Conservation (phyloP, 2,113 vertebrate genomes). For the Plecotus auritus region DNA sequence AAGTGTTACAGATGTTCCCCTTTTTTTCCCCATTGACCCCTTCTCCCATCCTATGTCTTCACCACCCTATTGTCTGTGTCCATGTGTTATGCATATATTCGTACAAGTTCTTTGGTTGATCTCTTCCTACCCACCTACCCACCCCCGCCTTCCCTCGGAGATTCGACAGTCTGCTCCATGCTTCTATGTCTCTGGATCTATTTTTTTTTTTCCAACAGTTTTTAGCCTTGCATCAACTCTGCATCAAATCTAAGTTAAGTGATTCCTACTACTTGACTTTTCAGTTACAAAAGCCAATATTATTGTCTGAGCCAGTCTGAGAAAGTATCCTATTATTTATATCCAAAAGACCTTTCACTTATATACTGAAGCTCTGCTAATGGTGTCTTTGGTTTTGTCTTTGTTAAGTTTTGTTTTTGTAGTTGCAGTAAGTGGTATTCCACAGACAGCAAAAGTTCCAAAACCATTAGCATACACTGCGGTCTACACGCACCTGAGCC, state of each 20-base stretch:
- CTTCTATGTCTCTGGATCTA: too few relatives aligned
- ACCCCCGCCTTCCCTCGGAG: too few relatives aligned
- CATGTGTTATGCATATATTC: too few relatives aligned
- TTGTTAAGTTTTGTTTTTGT: neutral
- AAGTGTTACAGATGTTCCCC: too few relatives aligned
- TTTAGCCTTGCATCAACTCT: neutral
- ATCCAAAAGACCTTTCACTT: neutral
- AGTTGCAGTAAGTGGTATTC: neutral
- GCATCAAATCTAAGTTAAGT: neutral
- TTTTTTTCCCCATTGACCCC: too few relatives aligned
- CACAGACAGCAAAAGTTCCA: neutral
- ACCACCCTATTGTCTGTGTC: too few relatives aligned
- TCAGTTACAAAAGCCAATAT: neutral
- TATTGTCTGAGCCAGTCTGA: neutral
- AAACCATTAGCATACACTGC: neutral
- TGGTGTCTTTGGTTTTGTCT: neutral
- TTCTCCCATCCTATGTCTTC: too few relatives aligned
- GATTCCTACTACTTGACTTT: neutral
- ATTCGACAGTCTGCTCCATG: too few relatives aligned
- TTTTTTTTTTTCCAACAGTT: neutral
- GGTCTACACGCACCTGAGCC: neutral
- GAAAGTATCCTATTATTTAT: neutral
- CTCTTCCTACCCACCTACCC: too few relatives aligned
- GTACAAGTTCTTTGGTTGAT: too few relatives aligned
- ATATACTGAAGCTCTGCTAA: neutral